phyloP scores from a whole-genome alignment of 64 coral and sea anemone species.

The Hydrozoanthus tunicans region DNA sequence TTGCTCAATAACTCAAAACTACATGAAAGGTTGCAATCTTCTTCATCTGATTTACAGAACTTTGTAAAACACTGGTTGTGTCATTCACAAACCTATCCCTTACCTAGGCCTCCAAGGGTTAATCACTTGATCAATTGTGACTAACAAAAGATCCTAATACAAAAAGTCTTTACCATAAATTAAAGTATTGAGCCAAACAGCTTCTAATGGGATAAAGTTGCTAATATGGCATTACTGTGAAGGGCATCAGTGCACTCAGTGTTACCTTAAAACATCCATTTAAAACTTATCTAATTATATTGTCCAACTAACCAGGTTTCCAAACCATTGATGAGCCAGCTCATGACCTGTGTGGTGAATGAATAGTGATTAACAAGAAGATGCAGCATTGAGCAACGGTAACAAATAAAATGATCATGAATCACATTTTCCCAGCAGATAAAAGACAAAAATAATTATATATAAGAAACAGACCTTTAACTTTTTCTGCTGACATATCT shows the following conservation, averaged over 20 bases:
- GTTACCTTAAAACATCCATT: background rate
- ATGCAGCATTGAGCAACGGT: background rate
- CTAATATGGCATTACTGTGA: background rate
- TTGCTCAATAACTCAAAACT: background rate
- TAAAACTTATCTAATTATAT: background rate
- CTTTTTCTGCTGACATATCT: no score
- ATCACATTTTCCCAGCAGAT: background rate
- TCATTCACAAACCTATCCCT: no score
- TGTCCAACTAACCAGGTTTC: slow-evolving; percentile 84
- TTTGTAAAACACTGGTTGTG: background rate
- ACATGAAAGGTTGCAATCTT: background rate
- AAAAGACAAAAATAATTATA: no score
- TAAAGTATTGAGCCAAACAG: background rate
- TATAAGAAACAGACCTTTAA: no score
- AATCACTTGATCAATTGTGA: no score
- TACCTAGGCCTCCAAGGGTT: no score
- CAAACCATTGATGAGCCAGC: slow-evolving; percentile 97
- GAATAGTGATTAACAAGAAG: background rate
- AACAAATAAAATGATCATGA: background rate
- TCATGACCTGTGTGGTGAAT: slow-evolving; percentile 73
- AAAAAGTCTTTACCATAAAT: background rate
- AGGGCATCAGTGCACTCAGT: background rate
- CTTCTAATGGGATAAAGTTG: background rate
- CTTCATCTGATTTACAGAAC: no score
- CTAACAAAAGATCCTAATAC: no score